Base-by-base conservation (phyloP, 2,113 vertebrate genomes). In the Centropus unirufus region DNA sequence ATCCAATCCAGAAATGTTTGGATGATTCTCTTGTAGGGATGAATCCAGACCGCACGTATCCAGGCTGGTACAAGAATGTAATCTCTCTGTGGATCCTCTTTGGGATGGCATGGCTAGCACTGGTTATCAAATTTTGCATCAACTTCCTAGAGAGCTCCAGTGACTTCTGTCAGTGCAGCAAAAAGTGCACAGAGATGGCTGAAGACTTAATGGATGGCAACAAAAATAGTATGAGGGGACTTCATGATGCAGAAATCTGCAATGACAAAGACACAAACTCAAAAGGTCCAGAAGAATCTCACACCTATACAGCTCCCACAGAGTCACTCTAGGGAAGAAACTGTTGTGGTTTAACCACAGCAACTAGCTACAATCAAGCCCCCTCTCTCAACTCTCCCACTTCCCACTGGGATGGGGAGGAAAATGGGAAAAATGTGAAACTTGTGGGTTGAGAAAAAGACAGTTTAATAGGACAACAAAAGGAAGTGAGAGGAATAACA, bases 1-100 rank as follows among this genome's bases (percentile, higher is more conserved):
- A 55, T 44, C 32, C 69, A 70, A 27, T 66, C 30, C 68, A 29
- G 54, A 78, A 97, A 92, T 32, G 10, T 69, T 89, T 34, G 47
- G 59, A 32, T 89, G 57, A 32, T 85, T 96, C 49, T 92, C 23
- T 75, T 81, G 8, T 95, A 99, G 99, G 98, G 57, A 98, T 95
- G 92, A 98, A 99, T 83, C 98, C 98, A 47, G 98, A 98, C 20
- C 96, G 36, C 20, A n/a, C 2, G 2, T 99, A 99, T 92, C 99
- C 98, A 2, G 42, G 93, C 36, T 99, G 99, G 99, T 99, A 99
- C 95, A 98, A 98, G 79, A 82, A 98, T 81, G 87, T 98, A 13
- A 95, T 99, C 81, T 98, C 98, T 44, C 95, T 98, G 3, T 99
- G 99, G 99, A 99, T 99, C 94, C 99, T 99, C 92, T 99, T 99